Percentiles rank a stretch among this genome's conserved stretches.
Evolutionary conservation across 2,797 vertebrate species (phyloP).

Genomic region (Oreortyx pictus): DNA sequence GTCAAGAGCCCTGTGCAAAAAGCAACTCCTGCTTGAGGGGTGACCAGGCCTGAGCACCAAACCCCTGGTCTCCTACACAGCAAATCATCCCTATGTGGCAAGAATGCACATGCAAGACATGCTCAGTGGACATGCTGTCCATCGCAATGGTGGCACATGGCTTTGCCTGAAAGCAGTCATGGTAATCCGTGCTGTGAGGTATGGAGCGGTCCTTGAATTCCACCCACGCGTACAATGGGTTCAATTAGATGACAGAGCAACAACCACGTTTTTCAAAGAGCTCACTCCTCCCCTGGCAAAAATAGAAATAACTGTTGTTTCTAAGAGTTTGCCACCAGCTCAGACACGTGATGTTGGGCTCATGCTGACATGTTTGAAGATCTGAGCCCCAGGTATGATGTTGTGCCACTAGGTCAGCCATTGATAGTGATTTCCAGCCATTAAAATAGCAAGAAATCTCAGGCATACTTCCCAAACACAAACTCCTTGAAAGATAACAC

Average conservation of each 20-base stretch:
- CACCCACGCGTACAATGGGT: neutral
- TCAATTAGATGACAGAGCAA: neutral
- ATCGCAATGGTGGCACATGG: accelerated
- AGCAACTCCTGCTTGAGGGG: neutral
- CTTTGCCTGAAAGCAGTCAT: neutral
- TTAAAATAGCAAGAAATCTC: neutral
- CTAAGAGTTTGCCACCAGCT: neutral
- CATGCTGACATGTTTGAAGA: neutral
- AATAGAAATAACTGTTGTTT: neutral
- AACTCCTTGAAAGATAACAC: neutral
- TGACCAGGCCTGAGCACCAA: neutral
- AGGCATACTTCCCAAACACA: neutral
- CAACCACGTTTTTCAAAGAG: neutral
- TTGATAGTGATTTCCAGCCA: neutral
- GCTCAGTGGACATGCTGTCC: neutral
- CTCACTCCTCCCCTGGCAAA: neutral
- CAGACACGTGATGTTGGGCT: neutral
- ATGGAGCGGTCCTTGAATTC: neutral
- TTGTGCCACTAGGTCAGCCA: neutral
- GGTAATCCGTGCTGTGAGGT: neutral
- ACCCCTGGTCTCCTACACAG: neutral
- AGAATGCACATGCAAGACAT: neutral
- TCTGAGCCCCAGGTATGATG: neutral
- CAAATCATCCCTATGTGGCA: neutral
- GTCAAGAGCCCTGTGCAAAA: constrained; percentile 56